Evolutionary conservation across 2,113 vertebrate species (phyloP).

Genomic region (Saccopteryx bilineata): DNA sequence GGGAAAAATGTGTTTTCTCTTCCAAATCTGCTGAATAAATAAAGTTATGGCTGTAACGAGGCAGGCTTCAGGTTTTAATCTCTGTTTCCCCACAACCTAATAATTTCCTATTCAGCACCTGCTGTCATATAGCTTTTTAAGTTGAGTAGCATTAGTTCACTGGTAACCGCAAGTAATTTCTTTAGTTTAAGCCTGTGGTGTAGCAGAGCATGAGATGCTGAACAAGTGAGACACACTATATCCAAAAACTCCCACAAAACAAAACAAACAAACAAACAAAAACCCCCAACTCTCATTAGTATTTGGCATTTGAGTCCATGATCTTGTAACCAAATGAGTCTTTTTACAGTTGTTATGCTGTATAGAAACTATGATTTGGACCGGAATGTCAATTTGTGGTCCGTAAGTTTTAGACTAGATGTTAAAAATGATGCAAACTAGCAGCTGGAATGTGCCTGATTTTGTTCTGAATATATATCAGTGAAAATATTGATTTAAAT

Average conservation of each 20-base stretch:
- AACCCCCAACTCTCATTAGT: slow-evolving; percentile 13
- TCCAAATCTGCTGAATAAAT: slow-evolving; percentile 67
- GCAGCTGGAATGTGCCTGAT: background rate
- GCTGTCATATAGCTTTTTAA: slow-evolving; percentile 53
- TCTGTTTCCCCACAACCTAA: slow-evolving; percentile 65
- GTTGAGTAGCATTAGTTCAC: slow-evolving; percentile 66
- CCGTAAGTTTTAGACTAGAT: background rate
- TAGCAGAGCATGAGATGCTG: background rate
- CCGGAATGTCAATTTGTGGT: background rate
- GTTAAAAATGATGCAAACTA: slow-evolving; percentile 57
- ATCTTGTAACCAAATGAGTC: background rate
- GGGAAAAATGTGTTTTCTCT: slow-evolving; percentile 16
- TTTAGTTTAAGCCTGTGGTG: slow-evolving; percentile 34
- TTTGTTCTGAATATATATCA: slow-evolving; percentile 30
- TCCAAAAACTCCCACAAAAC: background rate
- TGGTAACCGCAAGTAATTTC: slow-evolving; percentile 69
- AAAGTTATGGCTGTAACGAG: slow-evolving; percentile 33
- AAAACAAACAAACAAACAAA: background rate
- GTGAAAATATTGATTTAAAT: slow-evolving; percentile 72
- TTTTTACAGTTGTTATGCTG: background rate
- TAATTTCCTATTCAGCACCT: slow-evolving; percentile 74
- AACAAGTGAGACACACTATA: background rate
- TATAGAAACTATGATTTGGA: slow-evolving; percentile 43
- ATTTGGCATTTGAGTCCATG: slow-evolving; percentile 67
- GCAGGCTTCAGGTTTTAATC: slow-evolving; percentile 81